Percentiles rank a stretch among this genome's conserved stretches.
These are phyloP conservation scores for Bombus confusus DNA, from an alignment of 1,140 invertebrate species.

Conservation along the genomic window DNA sequence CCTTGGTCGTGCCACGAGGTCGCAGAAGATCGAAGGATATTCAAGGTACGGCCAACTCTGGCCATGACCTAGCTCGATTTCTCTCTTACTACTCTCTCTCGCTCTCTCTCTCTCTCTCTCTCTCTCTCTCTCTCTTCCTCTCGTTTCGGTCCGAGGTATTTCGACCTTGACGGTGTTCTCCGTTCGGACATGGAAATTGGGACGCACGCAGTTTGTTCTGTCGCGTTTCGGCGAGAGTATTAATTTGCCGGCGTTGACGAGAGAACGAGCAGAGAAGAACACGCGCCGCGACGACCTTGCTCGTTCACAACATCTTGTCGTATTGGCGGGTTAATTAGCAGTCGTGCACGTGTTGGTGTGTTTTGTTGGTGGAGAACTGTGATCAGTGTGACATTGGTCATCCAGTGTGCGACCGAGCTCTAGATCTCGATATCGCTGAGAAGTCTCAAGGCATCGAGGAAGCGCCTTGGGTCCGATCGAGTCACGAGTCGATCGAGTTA, in stretches of 20 bases:
- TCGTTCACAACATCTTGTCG: background rate
- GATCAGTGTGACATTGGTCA: background rate
- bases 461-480: background rate
- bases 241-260: constrained; percentile 3
- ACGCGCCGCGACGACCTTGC: background rate
- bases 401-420: background rate
- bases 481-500: too few species aligned
- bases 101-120: background rate
- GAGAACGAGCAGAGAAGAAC: constrained; percentile 14
- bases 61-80: background rate
- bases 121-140: background rate
- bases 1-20: background rate
- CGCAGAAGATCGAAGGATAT: constrained; percentile 13
- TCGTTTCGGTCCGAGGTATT: background rate
- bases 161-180: background rate
- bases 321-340: constrained; percentile 11
- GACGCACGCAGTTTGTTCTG: background rate
- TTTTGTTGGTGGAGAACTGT: constrained; percentile 18
- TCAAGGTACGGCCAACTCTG: constrained; percentile 35
- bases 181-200: background rate
- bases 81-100: too few species aligned
- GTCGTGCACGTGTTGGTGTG: constrained; percentile 13
- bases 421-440: background rate
- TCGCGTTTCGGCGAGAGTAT: background rate
- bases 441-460: background rate